Conservation (phyloP, 2,797 vertebrate genomes). For the Sebastes steindachneri region DNA sequence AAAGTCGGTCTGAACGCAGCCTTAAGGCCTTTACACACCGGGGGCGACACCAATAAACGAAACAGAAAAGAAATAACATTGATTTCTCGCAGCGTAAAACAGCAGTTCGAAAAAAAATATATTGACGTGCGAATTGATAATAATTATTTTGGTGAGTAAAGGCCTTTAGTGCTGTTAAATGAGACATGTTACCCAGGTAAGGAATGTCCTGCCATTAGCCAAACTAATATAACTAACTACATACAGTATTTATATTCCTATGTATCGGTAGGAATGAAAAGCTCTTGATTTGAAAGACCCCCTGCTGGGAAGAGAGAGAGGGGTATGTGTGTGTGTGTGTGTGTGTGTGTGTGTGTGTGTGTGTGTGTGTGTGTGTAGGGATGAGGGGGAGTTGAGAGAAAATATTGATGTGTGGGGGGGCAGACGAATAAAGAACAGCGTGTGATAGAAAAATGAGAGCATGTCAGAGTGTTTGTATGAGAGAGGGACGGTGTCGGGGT, state of each 20-base stretch:
- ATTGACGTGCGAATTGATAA: too few relatives aligned
- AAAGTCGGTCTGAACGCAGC: background rate
- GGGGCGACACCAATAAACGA: too few relatives aligned
- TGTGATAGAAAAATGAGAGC: conserved; percentile 32
- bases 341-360: background rate
- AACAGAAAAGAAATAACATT: too few relatives aligned
- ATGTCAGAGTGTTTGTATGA: conserved; percentile 21
- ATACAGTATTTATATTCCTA: too few relatives aligned
- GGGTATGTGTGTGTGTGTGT: background rate
- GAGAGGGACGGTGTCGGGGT: background rate
- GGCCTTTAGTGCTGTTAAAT: too few relatives aligned
- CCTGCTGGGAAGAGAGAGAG: background rate
- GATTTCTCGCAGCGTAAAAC: too few relatives aligned
- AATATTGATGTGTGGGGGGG: background rate
- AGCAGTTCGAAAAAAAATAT: too few relatives aligned
- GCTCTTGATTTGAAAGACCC: background rate
- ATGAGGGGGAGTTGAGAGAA: background rate
- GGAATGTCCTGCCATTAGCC: too few relatives aligned
- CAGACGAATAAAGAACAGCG: background rate
- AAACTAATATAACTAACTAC: too few relatives aligned
- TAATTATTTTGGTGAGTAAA: too few relatives aligned
- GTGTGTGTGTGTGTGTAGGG: background rate
- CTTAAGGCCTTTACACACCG: too few relatives aligned
- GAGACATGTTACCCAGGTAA: too few relatives aligned
- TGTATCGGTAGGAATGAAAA: background rate